Evolutionary conservation across 2,113 vertebrate species (phyloP).

Genomic region (Ammodytes marinus): DNA sequence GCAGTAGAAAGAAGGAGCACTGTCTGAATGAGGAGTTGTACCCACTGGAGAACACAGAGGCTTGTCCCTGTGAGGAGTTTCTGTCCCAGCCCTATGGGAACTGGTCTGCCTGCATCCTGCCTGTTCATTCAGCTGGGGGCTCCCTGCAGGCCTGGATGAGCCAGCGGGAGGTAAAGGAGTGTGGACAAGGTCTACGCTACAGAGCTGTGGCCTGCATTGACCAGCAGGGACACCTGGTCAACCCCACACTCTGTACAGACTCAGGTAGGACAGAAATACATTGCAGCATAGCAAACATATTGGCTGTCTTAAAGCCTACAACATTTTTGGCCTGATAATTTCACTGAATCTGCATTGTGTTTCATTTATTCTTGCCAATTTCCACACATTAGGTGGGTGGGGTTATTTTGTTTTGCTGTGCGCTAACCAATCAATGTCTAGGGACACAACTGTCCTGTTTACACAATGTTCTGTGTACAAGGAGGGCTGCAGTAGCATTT

Average conservation of each 20-base stretch:
- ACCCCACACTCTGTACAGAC: conserved; percentile 86
- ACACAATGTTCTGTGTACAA: neutral
- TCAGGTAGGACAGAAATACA: conserved; percentile 85
- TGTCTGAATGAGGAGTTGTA: conserved; percentile 89
- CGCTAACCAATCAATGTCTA: neutral
- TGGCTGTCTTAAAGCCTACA: neutral
- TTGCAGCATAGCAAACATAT: neutral
- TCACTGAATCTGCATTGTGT: neutral
- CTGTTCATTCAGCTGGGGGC: conserved; percentile 60
- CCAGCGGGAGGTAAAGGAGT: conserved; percentile 82
- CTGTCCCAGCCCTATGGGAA: conserved; percentile 90
- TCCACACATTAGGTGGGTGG: neutral
- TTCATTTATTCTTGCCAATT: neutral
- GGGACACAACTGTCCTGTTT: neutral
- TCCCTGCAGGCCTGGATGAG: conserved; percentile 65
- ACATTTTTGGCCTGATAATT: neutral
- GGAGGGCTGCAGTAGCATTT: neutral
- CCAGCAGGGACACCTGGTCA: conserved; percentile 85
- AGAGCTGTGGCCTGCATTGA: conserved; percentile 89
- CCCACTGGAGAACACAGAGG: conserved; percentile 88
- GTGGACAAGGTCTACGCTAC: conserved; percentile 89
- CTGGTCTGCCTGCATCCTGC: conserved; percentile 94
- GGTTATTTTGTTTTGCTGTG: neutral
- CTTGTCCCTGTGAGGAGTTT: conserved; percentile 90
- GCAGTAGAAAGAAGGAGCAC: conserved; percentile 94